These are phyloP conservation scores for Acholoe squamosa DNA, from an alignment of 2,888 invertebrate genomes.

Conservation along the genomic window DNA sequence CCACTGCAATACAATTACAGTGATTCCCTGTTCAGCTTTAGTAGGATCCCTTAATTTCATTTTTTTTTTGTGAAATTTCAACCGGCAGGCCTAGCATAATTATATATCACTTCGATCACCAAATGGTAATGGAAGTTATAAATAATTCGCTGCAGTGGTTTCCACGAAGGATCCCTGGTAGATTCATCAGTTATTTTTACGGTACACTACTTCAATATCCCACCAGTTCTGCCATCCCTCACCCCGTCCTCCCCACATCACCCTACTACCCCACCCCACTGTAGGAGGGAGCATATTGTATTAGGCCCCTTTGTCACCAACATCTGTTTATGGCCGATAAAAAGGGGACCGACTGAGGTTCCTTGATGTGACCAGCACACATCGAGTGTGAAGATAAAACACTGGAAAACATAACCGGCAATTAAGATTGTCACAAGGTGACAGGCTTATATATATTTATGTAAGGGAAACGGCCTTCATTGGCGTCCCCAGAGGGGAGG, in stretches of 20 bases:
- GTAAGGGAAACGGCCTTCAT: background rate
- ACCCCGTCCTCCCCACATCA: background rate
- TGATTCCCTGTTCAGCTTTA: too few species aligned
- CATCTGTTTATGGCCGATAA: background rate
- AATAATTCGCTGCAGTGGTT: too few species aligned
- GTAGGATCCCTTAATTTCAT: too few species aligned
- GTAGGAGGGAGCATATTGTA: background rate
- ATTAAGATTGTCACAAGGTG: background rate
- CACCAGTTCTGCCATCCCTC: background rate
- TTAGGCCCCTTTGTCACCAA: background rate
- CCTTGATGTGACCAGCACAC: background rate
- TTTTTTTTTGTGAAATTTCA: too few species aligned
- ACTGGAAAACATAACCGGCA: conserved; percentile 13
- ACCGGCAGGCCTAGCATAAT: too few species aligned
- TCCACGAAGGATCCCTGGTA: too few species aligned
- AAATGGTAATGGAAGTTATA: too few species aligned
- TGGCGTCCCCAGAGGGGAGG: background rate
- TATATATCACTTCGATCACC: too few species aligned
- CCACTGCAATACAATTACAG: too few species aligned
- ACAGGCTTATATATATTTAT: background rate
- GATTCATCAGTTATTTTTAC: too few species aligned
- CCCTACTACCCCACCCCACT: background rate
- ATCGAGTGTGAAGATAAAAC: conserved; percentile 50
- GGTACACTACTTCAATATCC: background rate
- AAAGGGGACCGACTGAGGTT: background rate